Conservation (phyloP, 2,888 invertebrate genomes). For the Pocota personata region DNA sequence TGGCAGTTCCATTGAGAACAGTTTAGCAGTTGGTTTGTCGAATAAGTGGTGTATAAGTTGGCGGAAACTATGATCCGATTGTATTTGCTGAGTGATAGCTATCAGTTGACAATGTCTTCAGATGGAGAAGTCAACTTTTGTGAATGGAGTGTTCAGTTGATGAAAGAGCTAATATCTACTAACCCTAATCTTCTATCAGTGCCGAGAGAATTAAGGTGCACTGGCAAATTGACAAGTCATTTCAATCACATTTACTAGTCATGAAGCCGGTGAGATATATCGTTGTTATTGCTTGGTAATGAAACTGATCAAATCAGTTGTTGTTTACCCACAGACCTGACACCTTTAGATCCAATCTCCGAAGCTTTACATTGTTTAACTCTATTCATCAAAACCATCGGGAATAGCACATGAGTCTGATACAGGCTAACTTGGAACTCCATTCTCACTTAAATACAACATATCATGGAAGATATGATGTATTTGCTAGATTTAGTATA, state of each 20-base stretch:
- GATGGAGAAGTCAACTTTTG: constrained; percentile 33
- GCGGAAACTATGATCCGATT: constrained; percentile 21
- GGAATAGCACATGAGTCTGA: too few relatives aligned
- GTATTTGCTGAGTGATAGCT: constrained; percentile 36
- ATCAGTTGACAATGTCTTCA: constrained; percentile 30
- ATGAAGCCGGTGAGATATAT: not conserved
- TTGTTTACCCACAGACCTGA: too few relatives aligned
- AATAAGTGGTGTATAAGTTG: constrained; percentile 61
- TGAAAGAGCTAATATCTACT: not conserved
- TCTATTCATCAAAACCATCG: too few relatives aligned
- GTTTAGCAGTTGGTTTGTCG: constrained; percentile 54
- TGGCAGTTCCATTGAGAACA: constrained; percentile 51
- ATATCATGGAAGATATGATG: too few relatives aligned
- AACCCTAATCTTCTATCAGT: not conserved
- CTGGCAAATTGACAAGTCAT: not conserved
- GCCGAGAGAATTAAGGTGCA: not conserved
- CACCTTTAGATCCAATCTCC: too few relatives aligned
- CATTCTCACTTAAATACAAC: too few relatives aligned
- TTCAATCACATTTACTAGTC: constrained; percentile 14
- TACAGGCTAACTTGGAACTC: too few relatives aligned
- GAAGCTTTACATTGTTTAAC: too few relatives aligned
- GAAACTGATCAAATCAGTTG: too few relatives aligned
- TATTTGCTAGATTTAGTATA: too few relatives aligned
- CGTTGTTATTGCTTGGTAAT: too few relatives aligned
- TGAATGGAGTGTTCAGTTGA: constrained; percentile 6